Evolutionary conservation across 2,888 invertebrate genomes (phyloP), one percentile per base, ranked within the genome.

Genomic region (Diaphora mendica): DNA sequence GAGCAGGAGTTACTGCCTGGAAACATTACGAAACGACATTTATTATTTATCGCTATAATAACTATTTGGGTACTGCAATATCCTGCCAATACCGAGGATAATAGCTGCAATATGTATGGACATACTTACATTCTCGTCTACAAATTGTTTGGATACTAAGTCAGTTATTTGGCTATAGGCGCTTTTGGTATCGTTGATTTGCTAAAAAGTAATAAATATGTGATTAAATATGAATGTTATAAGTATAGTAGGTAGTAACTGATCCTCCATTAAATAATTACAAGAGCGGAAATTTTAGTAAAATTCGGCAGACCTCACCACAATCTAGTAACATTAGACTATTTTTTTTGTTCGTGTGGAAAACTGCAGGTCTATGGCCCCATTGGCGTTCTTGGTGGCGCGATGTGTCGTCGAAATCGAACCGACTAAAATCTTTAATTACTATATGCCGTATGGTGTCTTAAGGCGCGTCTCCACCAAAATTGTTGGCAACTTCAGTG

Each of bases 111-210:
- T 64, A 55, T 62, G 64, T 48, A 48, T 48, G 7, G 8, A 17
- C 23, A 65, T 82, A 94, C 94, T 93, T 90, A 96, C 95, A 76
- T 91, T 92, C 62, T 94, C 92, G 83, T 94, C 93, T 26, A 87
- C 80, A 84, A 96, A 95, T 86, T 95, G 95, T 78, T 87, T 92
- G 83, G 84, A 92, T 39, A 96, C 91, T 79, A 95, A 87, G 67
- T 93, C 93, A 17, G 94, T 91, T 86, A 96, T 89, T 90, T 96
- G 96, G 75, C 77, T 92, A 82, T 95, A 95, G 15, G 96, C 96
- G 85, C 96, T 96, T 87, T 95, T 95, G 3, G 96, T 96, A 77
- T 96, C 96, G 82, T 96, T 96, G 66, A 94, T 90, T 96, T 96
- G 95, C 96, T 96, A 93, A 79, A 79, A 48, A 74, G 73, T 69